Percentiles rank a stretch among this genome's conserved stretches.
Evolutionary conservation across 2,888 invertebrate genomes (phyloP).

Genomic region (Rhyacophila evoluta): DNA sequence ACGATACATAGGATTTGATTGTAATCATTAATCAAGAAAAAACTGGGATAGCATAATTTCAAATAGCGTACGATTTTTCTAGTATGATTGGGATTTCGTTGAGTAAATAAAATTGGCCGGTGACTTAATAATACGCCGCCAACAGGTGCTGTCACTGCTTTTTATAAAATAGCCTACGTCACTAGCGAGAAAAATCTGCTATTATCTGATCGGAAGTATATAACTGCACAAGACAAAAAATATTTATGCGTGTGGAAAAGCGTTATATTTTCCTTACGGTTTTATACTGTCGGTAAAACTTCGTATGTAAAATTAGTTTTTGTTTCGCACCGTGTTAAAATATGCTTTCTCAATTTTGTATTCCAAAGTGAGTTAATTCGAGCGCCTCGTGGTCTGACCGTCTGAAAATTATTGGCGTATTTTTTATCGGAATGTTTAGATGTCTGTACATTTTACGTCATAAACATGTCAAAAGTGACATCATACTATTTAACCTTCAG

Average conservation of each 20-base stretch:
- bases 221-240: neutral
- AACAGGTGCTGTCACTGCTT: neutral
- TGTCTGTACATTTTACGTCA: neutral
- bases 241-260: too few species aligned
- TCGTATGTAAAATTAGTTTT: too few species aligned
- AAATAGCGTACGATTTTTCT: too few species aligned
- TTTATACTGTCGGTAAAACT: too few species aligned
- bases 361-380: neutral
- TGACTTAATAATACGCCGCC: conserved; percentile 9
- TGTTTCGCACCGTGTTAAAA: neutral
- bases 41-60: too few species aligned
- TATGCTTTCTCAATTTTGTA: neutral
- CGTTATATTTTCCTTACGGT: too few species aligned
- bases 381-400: neutral
- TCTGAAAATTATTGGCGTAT: neutral
- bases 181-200: neutral
- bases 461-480: conserved; percentile 8
- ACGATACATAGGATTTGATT: too few species aligned
- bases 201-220: neutral
- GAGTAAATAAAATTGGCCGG: conserved; percentile 7
- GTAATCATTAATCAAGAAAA: too few species aligned
- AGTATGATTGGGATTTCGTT: neutral
- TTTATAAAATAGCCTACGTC: neutral
- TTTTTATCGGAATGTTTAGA: neutral
- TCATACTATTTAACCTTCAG: neutral